A percentile compares a stretch with the other conserved stretches of the same genome.
phyloP scores from a whole-genome alignment of 2,113 vertebrate genomes.

The Oxyruncus cristatus region DNA sequence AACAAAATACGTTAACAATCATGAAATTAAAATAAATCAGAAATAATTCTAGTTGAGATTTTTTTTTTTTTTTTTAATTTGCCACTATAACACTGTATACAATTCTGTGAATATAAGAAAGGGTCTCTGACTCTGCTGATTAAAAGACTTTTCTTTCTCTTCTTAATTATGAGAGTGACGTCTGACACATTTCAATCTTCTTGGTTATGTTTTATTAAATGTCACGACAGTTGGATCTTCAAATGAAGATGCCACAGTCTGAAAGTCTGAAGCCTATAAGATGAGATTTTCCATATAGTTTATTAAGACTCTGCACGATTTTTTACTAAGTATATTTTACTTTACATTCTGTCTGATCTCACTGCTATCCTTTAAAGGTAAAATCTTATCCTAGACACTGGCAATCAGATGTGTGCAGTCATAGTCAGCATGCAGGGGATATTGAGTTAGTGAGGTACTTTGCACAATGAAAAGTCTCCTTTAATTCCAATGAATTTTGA shows the following conservation, averaged over 20 bases:
- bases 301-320: background rate
- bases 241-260: background rate
- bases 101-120: background rate
- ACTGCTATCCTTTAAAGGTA: background rate
- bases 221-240: background rate
- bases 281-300: background rate
- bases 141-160: background rate
- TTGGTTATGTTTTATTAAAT: background rate
- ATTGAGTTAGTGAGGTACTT: background rate
- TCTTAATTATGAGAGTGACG: background rate
- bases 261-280: background rate
- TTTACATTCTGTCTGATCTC: background rate
- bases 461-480: background rate
- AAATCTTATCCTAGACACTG: background rate
- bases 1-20: background rate
- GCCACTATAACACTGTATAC: background rate
- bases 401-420: background rate
- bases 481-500: background rate
- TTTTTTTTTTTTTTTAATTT: background rate
- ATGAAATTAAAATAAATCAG: background rate
- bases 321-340: background rate
- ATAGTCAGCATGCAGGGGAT: background rate
- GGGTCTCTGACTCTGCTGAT: background rate
- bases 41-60: background rate
- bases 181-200: background rate